Percentiles rank a stretch among this genome's conserved stretches.
Conservation (phyloP, 1,140 invertebrate genomes). For the Thaumetopoea pityocampa region DNA sequence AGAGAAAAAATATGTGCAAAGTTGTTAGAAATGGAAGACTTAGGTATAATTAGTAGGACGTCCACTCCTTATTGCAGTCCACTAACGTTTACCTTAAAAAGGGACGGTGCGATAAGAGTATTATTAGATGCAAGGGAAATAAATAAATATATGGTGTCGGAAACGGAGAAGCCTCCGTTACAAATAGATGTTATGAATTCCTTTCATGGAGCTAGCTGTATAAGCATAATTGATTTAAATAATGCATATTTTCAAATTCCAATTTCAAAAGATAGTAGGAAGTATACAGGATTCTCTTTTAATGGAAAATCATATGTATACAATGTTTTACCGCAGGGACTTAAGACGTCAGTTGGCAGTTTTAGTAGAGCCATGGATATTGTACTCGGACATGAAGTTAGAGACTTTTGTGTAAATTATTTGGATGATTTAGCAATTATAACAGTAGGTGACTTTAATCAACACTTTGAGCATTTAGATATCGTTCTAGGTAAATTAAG, state of each 20-base stretch:
- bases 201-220: conserved; percentile 28
- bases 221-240: conserved; percentile 41
- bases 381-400: conserved; percentile 32
- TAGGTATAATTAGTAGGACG: conserved; percentile 28
- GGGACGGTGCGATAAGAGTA: conserved; percentile 32
- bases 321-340: conserved; percentile 41
- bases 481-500: conserved; percentile 21
- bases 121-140: conserved; percentile 45
- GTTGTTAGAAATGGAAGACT: conserved; percentile 23
- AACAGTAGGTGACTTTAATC: conserved; percentile 19
- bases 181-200: conserved; percentile 36
- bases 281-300: conserved; percentile 46
- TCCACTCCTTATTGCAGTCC: conserved; percentile 44
- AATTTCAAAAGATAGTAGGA: conserved; percentile 22
- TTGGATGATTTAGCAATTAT: conserved; percentile 29
- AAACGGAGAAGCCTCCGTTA: conserved; percentile 31
- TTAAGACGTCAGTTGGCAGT: conserved; percentile 42
- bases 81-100: conserved; percentile 34
- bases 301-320: conserved; percentile 40
- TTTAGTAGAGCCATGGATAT: conserved; percentile 44
- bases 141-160: conserved; percentile 36
- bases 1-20: conserved; percentile 18
- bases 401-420: conserved; percentile 31
- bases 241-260: conserved; percentile 53
- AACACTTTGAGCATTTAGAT: conserved; percentile 32